phyloP scores from a whole-genome alignment of 2,113 vertebrate species.

The Ginglymostoma cirratum region DNA sequence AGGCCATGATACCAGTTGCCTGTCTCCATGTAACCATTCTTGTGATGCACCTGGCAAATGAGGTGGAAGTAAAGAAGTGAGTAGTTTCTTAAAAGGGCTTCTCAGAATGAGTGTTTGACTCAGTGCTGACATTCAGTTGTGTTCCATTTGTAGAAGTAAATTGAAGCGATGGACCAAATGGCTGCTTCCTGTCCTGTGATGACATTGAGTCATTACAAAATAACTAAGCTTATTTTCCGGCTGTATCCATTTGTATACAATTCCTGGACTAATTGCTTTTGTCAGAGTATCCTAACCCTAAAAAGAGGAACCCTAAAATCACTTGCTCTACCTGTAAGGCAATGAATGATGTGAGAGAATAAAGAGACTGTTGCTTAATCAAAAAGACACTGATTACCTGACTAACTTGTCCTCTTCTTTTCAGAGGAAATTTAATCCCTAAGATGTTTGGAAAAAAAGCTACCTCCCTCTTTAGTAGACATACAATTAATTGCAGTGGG shows the following conservation, averaged over 20 bases:
- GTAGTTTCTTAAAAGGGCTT: conserved; percentile 46
- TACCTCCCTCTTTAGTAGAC: not conserved
- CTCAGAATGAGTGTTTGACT: not conserved
- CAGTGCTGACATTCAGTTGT: not conserved
- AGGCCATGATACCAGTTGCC: conserved; percentile 67
- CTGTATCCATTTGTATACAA: not conserved
- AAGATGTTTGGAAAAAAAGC: not conserved
- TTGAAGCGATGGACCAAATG: not conserved
- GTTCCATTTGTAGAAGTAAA: not conserved
- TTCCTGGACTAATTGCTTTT: not conserved
- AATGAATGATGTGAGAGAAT: not conserved
- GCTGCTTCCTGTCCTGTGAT: not conserved
- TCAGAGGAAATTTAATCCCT: not conserved
- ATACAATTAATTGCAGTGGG: not conserved
- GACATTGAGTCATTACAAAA: not conserved
- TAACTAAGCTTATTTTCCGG: not conserved
- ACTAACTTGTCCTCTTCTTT: not conserved
- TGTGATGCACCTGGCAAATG: conserved; percentile 72
- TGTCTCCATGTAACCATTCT: conserved; percentile 84
- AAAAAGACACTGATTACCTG: not conserved
- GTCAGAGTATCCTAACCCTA: not conserved
- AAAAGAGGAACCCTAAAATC: not conserved
- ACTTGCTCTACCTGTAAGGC: not conserved
- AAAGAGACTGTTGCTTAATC: not conserved
- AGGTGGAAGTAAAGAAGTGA: conserved; percentile 77